A percentile compares a stretch with the other conserved stretches of the same genome.
These are phyloP conservation scores for Notothenia rossii DNA, from an alignment of 2,113 vertebrate genomes.

Conservation along the genomic window DNA sequence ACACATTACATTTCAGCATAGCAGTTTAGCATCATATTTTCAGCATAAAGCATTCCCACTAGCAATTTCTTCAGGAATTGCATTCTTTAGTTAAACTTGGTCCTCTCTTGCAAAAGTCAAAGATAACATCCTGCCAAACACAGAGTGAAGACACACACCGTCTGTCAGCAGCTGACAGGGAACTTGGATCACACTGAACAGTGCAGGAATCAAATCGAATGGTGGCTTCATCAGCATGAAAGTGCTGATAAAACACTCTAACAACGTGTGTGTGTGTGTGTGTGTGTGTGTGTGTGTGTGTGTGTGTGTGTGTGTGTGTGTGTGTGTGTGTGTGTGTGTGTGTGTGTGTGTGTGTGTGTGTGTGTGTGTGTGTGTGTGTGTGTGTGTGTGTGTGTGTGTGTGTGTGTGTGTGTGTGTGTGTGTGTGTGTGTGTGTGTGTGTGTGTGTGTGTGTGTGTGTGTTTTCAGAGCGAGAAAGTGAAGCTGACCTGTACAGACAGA, in stretches of 20 bases:
- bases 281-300: constrained; percentile 45
- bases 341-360: constrained; percentile 37
- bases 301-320: constrained; percentile 39
- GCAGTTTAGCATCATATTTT: too few species aligned
- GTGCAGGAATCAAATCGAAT: background rate
- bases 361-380: constrained; percentile 14
- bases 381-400: constrained; percentile 9
- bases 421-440: constrained; percentile 17
- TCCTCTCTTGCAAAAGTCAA: too few species aligned
- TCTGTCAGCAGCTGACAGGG: background rate
- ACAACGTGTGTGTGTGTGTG: constrained; percentile 41
- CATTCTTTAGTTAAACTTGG: too few species aligned
- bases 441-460: constrained; percentile 19
- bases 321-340: constrained; percentile 44
- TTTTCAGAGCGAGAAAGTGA: constrained; percentile 89
- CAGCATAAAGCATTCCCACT: too few species aligned
- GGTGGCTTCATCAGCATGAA: background rate
- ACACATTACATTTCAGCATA: too few species aligned
- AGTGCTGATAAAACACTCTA: background rate
- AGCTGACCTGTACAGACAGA: constrained; percentile 95
- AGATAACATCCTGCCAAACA: background rate
- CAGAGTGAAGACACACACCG: background rate
- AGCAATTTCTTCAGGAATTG: too few species aligned
- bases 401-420: constrained; percentile 20
- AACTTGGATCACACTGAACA: background rate